Conservation (phyloP, 2,113 vertebrate species). For the Elephantulus edwardii region DNA sequence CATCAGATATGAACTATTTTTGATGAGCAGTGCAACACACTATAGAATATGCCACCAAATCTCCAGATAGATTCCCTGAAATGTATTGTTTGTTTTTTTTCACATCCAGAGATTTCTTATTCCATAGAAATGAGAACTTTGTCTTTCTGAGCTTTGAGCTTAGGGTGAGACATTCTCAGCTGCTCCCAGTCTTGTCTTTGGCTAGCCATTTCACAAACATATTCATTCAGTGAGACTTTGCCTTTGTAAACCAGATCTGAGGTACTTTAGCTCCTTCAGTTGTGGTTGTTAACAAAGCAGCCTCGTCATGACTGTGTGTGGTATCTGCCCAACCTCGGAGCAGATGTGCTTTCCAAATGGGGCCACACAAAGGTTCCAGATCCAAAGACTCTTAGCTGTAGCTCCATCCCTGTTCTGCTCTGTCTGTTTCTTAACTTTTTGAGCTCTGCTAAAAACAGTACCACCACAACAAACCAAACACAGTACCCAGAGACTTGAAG, state of each 20-base stretch:
- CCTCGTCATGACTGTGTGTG: not conserved
- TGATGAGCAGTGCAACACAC: too few species aligned
- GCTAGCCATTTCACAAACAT: not conserved
- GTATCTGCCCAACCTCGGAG: not conserved
- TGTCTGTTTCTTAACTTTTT: not conserved
- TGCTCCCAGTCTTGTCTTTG: not conserved
- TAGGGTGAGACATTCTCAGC: not conserved
- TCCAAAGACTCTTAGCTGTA: not conserved
- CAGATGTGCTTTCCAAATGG: not conserved
- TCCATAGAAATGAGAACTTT: not conserved
- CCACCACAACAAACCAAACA: too few species aligned
- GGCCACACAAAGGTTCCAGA: conserved; percentile 12
- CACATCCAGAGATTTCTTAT: conserved; percentile 32
- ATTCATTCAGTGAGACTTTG: not conserved
- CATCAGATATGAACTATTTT: too few species aligned
- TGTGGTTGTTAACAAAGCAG: not conserved
- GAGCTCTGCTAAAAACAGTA: not conserved
- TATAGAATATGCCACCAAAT: too few species aligned
- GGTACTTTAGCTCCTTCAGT: not conserved
- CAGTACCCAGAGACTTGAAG: not conserved
- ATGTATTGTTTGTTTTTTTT: too few species aligned
- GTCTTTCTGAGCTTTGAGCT: not conserved
- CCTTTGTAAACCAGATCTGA: not conserved
- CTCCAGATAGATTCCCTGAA: not conserved
- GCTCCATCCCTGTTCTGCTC: not conserved